These are phyloP conservation scores for Herminia tarsipennalis DNA, from an alignment of 2,888 invertebrate species.

Conservation along the genomic window DNA sequence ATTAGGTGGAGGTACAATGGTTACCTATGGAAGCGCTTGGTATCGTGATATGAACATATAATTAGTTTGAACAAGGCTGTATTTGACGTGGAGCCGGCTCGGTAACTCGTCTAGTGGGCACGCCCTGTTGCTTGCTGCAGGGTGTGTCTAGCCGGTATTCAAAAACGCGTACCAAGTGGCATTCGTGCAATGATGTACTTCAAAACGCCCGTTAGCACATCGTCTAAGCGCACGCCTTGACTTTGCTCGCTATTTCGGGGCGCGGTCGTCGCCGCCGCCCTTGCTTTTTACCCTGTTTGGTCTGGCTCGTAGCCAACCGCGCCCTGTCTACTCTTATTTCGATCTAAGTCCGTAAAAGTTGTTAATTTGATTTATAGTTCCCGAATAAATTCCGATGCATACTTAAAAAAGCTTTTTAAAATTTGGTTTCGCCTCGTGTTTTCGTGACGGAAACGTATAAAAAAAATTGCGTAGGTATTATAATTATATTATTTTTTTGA, in stretches of 20 bases:
- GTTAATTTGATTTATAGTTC: slow-evolving; percentile 55
- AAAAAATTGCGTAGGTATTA: too few species aligned
- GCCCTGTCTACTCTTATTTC: slow-evolving; percentile 65
- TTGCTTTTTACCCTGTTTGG: slow-evolving; percentile 83
- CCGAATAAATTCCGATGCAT: slow-evolving; percentile 13
- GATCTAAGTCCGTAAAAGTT: slow-evolving; percentile 54
- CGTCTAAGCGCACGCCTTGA: slow-evolving; percentile 75
- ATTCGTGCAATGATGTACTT: slow-evolving; percentile 45
- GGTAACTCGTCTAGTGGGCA: slow-evolving; percentile 39
- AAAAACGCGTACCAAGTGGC: slow-evolving; percentile 25
- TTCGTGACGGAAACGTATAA: slow-evolving; percentile 8
- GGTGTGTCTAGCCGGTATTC: slow-evolving; percentile 51
- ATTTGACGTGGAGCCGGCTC: slow-evolving; percentile 38
- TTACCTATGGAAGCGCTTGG: slow-evolving; percentile 40
- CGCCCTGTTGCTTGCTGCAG: slow-evolving; percentile 45
- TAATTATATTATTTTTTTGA: too few species aligned
- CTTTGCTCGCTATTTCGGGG: slow-evolving; percentile 83
- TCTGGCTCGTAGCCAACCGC: slow-evolving; percentile 78
- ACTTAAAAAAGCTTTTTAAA: slow-evolving; percentile 8
- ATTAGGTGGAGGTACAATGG: slow-evolving; percentile 27
- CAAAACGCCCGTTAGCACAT: slow-evolving; percentile 48
- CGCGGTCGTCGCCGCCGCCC: slow-evolving; percentile 76
- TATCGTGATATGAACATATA: slow-evolving; percentile 37
- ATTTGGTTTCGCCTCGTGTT: slow-evolving; percentile 4
- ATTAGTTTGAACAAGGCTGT: slow-evolving; percentile 51